phyloP scores from a whole-genome alignment of 1,140 invertebrate genomes.

The Papilio polytes region DNA sequence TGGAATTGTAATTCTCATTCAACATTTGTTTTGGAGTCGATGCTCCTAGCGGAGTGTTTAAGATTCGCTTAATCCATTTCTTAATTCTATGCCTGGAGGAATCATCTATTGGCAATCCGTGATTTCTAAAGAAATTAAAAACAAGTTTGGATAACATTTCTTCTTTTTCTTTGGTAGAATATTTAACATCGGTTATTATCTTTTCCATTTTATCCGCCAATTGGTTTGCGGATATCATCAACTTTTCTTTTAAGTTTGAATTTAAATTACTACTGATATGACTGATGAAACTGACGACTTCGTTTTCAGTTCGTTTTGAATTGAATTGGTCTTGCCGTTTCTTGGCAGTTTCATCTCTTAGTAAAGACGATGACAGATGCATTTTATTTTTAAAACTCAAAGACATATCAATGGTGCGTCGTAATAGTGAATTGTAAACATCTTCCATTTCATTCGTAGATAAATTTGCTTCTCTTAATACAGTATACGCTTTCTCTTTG shows the following conservation, averaged over 20 bases:
- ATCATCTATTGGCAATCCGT: conserved; percentile 25
- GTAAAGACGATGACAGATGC: neutral
- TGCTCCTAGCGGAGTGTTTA: neutral
- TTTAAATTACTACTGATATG: neutral
- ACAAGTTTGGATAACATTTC: conserved; percentile 19
- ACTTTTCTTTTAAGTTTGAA: conserved; percentile 4
- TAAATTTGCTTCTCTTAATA: conserved; percentile 30
- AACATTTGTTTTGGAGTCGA: neutral
- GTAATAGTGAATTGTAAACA: conserved; percentile 21
- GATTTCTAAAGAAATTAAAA: conserved; percentile 23
- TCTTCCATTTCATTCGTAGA: conserved; percentile 28
- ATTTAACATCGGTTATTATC: neutral
- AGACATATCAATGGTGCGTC: conserved; percentile 3
- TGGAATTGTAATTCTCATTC: conserved; percentile 13
- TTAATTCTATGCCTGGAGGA: neutral
- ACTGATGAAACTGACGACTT: conserved; percentile 25
- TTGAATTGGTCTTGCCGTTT: neutral
- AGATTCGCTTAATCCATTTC: conserved; percentile 7
- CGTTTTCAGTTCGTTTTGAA: conserved; percentile 7
- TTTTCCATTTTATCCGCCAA: conserved; percentile 26
- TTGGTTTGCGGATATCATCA: conserved; percentile 8
- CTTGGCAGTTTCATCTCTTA: neutral
- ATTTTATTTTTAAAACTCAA: conserved; percentile 31
- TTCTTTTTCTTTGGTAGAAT: conserved; percentile 21
- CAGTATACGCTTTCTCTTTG: conserved; percentile 24